phyloP scores from a whole-genome alignment of 2,797 vertebrate genomes.

The Leuciscus waleckii region DNA sequence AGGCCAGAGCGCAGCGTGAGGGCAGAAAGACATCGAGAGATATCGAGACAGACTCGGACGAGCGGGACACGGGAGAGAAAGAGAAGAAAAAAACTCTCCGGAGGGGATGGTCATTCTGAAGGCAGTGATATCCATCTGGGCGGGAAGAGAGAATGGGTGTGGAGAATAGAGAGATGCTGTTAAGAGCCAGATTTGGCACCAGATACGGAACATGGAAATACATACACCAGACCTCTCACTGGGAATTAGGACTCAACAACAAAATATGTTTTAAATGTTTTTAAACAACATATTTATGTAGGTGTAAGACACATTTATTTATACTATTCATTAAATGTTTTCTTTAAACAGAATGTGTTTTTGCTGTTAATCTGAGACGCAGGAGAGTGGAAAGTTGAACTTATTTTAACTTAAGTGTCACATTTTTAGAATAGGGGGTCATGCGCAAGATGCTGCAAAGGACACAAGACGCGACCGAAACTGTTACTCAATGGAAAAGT shows the following conservation, averaged over 20 bases:
- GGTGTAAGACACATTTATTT: neutral
- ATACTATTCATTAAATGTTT: neutral
- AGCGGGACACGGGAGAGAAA: neutral
- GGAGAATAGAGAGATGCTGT: conserved; percentile 46
- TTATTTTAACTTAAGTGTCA: neutral
- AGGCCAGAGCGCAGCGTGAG: conserved; percentile 58
- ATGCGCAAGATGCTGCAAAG: neutral
- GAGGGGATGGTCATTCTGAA: conserved; percentile 46
- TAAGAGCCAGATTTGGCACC: conserved; percentile 61
- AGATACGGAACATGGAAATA: conserved; percentile 59
- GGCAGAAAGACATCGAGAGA: conserved; percentile 40
- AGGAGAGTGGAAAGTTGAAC: neutral
- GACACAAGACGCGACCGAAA: neutral
- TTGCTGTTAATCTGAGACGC: neutral
- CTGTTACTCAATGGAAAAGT: neutral
- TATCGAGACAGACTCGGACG: neutral
- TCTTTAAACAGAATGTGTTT: neutral
- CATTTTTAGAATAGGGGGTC: neutral
- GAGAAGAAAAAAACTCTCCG: conserved; percentile 28
- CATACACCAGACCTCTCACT: conserved; percentile 24
- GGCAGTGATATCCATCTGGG: conserved; percentile 39
- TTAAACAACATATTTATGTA: neutral
- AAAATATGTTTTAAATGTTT: neutral
- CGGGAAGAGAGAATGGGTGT: conserved; percentile 32
- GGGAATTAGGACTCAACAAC: neutral